Conservation (phyloP, 2,113 vertebrate species). For the Polypterus senegalus region DNA sequence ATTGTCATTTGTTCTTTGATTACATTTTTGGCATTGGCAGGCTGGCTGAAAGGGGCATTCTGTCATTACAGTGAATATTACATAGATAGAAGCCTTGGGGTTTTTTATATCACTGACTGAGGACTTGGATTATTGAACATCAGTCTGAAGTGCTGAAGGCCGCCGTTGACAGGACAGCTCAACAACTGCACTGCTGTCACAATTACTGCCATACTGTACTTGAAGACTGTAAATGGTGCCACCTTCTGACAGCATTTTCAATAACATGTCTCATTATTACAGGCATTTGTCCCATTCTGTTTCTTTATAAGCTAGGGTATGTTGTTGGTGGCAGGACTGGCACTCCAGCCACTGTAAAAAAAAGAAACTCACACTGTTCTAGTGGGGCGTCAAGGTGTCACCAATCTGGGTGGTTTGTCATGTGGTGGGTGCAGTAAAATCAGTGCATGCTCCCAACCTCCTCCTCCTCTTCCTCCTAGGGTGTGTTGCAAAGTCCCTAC, state of each 20-base stretch:
- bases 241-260: conserved; percentile 24
- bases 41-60: conserved; percentile 35
- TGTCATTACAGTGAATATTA: conserved; percentile 47
- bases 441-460: no score
- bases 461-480: no score
- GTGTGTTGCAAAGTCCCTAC: no score
- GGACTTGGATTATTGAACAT: conserved; percentile 41
- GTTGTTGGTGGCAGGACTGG: no score
- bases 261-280: neutral
- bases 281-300: neutral
- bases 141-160: conserved; percentile 31
- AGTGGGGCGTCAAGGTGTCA: no score
- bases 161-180: conserved; percentile 33
- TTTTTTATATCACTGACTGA: conserved; percentile 27
- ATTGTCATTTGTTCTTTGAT: conserved; percentile 21
- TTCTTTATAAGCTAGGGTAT: no score
- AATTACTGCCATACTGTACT: conserved; percentile 17
- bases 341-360: no score
- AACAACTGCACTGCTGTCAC: conserved; percentile 19
- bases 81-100: conserved; percentile 29
- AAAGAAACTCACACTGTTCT: no score
- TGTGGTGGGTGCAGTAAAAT: no score
- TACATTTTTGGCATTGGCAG: conserved; percentile 24
- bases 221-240: conserved; percentile 25
- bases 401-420: no score